Percentiles rank a stretch among this genome's conserved stretches.
These are phyloP conservation scores for Barypeithes pellucidus DNA, from an alignment of 2,888 invertebrate genomes.

Conservation along the genomic window DNA sequence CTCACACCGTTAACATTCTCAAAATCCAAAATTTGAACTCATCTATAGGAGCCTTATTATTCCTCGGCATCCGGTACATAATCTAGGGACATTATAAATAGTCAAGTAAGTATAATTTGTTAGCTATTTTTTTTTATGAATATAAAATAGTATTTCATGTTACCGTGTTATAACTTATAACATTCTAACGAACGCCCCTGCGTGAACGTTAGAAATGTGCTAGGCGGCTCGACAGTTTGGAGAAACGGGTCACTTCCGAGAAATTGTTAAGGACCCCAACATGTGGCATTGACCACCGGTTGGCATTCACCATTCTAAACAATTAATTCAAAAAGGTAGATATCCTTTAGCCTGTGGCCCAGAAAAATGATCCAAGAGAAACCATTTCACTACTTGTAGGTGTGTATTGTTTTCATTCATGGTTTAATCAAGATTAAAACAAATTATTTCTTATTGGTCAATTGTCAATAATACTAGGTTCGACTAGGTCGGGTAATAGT, in stretches of 20 bases:
- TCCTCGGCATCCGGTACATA: no score
- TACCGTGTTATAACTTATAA: background rate
- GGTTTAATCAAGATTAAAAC: no score
- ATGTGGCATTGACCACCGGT: conserved; percentile 59
- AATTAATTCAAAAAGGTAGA: conserved; percentile 43
- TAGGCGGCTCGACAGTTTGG: conserved; percentile 56
- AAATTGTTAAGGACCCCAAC: conserved; percentile 58
- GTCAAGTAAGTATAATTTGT: no score
- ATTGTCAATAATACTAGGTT: no score
- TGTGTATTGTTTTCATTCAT: conserved; percentile 15
- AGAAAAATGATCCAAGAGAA: conserved; percentile 2
- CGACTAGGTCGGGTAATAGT: no score
- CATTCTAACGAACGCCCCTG: conserved; percentile 44
- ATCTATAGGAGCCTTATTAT: no score
- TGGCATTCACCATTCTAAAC: conserved; percentile 56
- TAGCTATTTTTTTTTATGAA: no score
- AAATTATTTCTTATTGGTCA: no score
- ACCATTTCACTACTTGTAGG: conserved; percentile 16
- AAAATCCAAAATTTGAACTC: no score
- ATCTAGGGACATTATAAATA: no score
- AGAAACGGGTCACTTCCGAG: conserved; percentile 56
- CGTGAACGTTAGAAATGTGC: conserved; percentile 59
- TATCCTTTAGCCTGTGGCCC: conserved; percentile 17
- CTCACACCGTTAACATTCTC: no score
- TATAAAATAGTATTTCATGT: background rate